Percentiles rank a stretch among this genome's conserved stretches.
phyloP scores from a whole-genome alignment of 2,888 invertebrate species.

The Agrotis exclamationis region DNA sequence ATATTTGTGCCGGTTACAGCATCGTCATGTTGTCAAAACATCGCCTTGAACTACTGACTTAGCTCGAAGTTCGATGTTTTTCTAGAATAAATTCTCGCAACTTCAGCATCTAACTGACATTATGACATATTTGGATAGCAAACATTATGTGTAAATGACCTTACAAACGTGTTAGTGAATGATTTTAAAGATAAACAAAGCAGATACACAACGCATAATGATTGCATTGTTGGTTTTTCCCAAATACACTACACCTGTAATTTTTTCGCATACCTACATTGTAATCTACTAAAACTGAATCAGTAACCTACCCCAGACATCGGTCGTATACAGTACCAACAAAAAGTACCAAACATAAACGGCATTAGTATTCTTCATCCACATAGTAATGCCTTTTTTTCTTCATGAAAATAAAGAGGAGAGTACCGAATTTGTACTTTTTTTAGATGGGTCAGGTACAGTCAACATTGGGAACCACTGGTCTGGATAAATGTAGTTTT shows the following conservation, averaged over 20 bases:
- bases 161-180: not conserved
- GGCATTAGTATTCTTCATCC: no score
- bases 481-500: no score
- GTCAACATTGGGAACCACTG: no score
- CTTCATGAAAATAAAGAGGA: no score
- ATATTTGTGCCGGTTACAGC: conserved; percentile 5
- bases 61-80: conserved; percentile 3
- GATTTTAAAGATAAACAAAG: conserved; percentile 24
- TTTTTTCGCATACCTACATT: not conserved
- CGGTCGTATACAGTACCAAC: not conserved
- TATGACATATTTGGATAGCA: conserved; percentile 30
- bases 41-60: conserved; percentile 44
- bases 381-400: no score
- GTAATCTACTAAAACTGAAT: conserved; percentile 1
- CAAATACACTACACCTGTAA: not conserved
- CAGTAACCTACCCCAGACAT: not conserved
- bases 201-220: not conserved
- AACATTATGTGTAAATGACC: conserved; percentile 19
- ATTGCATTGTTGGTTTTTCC: conserved; percentile 11
- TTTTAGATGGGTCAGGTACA: no score
- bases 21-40: not conserved
- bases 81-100: conserved; percentile 36
- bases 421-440: no score
- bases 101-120: conserved; percentile 26
- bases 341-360: no score